Base-by-base conservation (phyloP, 2,888 invertebrate genomes). In the Perizoma affinitatum region DNA sequence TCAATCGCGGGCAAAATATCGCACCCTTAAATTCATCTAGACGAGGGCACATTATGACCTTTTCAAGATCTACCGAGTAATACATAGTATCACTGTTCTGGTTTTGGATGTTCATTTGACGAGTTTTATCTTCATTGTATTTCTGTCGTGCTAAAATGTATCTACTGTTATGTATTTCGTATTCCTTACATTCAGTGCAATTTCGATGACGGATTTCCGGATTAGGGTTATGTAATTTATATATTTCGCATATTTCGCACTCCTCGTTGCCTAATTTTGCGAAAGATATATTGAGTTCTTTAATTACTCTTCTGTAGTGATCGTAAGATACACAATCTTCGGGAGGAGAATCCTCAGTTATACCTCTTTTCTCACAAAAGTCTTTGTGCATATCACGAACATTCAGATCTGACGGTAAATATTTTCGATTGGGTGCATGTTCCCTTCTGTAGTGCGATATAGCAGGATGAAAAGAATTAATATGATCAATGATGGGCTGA, bases 401-500 rank as follows among this genome's bases (percentile, higher is more conserved):
- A 35, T 43, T 43, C 9, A 53, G 4, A 5, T 53, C 45, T 43
- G 52, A 52, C 6, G 52, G 41, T 36, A 50, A 36, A 36, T 50
- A 50, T 42, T 10, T 50, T 50, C 36, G 36, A 50, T 52, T 52
- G 11, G 52, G 52, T 35, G 55, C 55, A 49, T 55, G 43, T 41
- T 47, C 55, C 34, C 57, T 57, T 51, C 57, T 57, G 50, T 57
- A 57, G 51, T 57, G 57, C 10, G 57, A 57, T 44, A 57, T 48
- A 41, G 51, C 43, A 44, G 50, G 57, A 49, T 57, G 43, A 51
- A 51, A 57, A 45, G 57, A 57, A 44, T 57, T 49, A 57, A 54
- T 54, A 43, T 53, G 53, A 53, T 42, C 61, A 54, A 38, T 61
- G 45, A 48, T 56, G 40, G 44, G 44, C 49, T 51, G 49, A 10